Evolutionary conservation across 1,140 invertebrate species (phyloP).

Genomic region (Heliothis virescens): DNA sequence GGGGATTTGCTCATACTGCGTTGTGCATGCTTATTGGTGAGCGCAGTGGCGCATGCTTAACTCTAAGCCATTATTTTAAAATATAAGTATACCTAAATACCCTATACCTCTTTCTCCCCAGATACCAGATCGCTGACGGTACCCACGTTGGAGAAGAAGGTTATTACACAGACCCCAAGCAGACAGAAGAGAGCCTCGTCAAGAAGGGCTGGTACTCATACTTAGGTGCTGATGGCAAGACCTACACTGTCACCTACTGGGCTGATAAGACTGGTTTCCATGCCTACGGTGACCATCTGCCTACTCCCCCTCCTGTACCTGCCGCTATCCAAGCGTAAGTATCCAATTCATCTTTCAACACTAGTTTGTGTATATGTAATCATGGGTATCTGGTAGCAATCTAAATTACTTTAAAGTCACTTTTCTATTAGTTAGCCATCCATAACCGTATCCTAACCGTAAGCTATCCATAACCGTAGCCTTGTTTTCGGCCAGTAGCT

Average conservation of each 20-base stretch:
- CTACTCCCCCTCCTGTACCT: constrained; percentile 82
- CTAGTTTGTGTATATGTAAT: too few relatives aligned
- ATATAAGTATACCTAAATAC: too few relatives aligned
- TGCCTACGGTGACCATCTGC: constrained; percentile 91
- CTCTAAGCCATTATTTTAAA: too few relatives aligned
- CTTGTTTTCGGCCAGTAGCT: too few relatives aligned
- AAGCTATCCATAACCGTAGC: too few relatives aligned
- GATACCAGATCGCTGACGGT: constrained; percentile 80
- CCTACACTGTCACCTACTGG: constrained; percentile 91
- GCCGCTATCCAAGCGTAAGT: constrained; percentile 84
- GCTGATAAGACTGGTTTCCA: constrained; percentile 88
- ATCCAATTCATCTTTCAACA: constrained; percentile 14
- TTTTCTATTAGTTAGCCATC: too few relatives aligned
- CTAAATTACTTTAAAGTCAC: too few relatives aligned
- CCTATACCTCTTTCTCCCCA: constrained; percentile 41
- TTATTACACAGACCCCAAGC: constrained; percentile 82
- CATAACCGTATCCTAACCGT: too few relatives aligned
- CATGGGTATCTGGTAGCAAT: too few relatives aligned
- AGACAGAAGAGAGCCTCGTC: constrained; percentile 86
- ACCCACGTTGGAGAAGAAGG: constrained; percentile 82
- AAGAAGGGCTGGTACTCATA: constrained; percentile 89
- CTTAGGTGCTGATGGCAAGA: constrained; percentile 87
- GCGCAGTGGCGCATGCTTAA: too few relatives aligned
- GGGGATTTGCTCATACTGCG: too few relatives aligned
- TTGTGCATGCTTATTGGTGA: too few relatives aligned